Base-by-base conservation (phyloP, 2,888 invertebrate genomes). In the Antheraea yamamai region DNA sequence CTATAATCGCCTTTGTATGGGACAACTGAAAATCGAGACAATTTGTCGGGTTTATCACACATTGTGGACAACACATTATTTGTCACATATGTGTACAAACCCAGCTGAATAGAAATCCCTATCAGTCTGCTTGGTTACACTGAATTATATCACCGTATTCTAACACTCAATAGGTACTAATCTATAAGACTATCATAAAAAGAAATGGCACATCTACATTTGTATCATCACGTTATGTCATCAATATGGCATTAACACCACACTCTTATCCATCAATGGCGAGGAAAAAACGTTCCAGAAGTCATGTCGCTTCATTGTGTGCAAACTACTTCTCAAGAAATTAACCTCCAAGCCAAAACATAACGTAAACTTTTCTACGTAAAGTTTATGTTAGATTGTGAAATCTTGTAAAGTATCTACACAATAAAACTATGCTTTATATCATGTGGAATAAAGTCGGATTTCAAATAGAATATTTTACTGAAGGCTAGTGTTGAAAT, bases 271-370 rank as follows among this genome's bases (percentile, higher is more conserved):
- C 85, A 89, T 89, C 90, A 90, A 84, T 79, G 79, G 79, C 79
- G 75, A 79, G 76, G 84, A 88, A 90, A 92, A 91, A 91, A 91
- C 87, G 83, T 80, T 82, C 76, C 76, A 77, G 78, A 79, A 84
- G 85, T 86, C 84, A 82, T 85, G 85, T 85, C 87, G 84, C 84
- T 86, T 88, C 90, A 92, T 92, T 92, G 92, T 92, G 89, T 92
- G 92, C 88, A 85, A 88, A 87, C 86, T 86, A 86, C 86, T 87
- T 87, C 87, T 90, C 88, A 87, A 47, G 87, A 77, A 75, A 76
- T 58, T 30, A 30, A 30, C 14, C 26, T 26, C 14, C 30, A 66
- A 66, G 64, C 64, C 14, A 66, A 66, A 66, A 66, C 26, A 30
- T 66, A 6, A 26, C 64, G 14, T 66, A 66, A 30, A 3, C 12